Conservation (phyloP, 2,888 invertebrate species). For the Lutraria lutraria region DNA sequence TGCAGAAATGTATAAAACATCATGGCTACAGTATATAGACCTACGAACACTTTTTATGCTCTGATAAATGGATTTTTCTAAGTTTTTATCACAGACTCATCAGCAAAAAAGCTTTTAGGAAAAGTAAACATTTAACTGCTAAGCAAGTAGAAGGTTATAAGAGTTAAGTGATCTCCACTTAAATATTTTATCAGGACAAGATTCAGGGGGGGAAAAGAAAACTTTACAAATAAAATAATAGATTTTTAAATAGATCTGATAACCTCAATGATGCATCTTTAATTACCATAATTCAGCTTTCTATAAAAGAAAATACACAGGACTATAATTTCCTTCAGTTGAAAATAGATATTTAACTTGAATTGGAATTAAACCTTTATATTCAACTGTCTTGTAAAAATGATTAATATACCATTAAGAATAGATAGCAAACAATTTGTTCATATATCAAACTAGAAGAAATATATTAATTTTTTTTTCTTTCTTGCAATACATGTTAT, state of each 20-base stretch:
- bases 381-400: no score
- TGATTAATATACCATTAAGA: no score
- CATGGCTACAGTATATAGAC: neutral
- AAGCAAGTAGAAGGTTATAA: constrained; percentile 27
- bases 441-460: no score
- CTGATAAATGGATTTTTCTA: constrained; percentile 10
- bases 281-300: neutral
- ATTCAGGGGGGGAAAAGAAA: constrained; percentile 24
- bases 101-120: constrained; percentile 48
- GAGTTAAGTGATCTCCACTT: constrained; percentile 43
- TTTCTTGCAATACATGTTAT: neutral
- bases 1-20: neutral
- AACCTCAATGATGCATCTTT: neutral
- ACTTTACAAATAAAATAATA: constrained; percentile 26
- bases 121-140: constrained; percentile 49
- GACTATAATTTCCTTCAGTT: no score
- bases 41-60: constrained; percentile 16
- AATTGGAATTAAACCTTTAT: no score
- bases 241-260: constrained; percentile 24
- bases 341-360: no score
- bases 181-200: constrained; percentile 36
- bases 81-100: constrained; percentile 38
- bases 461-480: no score
- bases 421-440: no score
- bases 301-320: no score